These are phyloP conservation scores for Melanophora roralis DNA, from an alignment of 2,888 invertebrate genomes.

Conservation along the genomic window DNA sequence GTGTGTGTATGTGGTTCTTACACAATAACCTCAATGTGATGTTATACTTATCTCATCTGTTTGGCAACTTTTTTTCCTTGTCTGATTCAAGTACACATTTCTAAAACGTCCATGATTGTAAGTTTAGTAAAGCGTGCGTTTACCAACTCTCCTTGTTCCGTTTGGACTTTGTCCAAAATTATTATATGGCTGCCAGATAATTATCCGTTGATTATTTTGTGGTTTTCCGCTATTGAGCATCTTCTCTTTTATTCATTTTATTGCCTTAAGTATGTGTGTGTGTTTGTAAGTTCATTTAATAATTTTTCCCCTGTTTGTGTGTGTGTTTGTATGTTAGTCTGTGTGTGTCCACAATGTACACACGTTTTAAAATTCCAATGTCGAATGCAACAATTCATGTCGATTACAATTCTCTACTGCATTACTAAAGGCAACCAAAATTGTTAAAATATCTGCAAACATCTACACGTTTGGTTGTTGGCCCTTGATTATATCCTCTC, in stretches of 20 bases:
- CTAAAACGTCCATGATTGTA: conserved; percentile 33
- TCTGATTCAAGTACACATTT: neutral
- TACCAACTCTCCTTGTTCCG: conserved; percentile 42
- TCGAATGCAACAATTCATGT: conserved; percentile 60
- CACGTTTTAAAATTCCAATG: conserved; percentile 49
- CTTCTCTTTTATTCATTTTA: conserved; percentile 61
- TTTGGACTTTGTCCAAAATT: conserved; percentile 61
- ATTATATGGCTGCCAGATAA: conserved; percentile 70
- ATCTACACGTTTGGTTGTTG: conserved; percentile 5
- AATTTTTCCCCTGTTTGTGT: neutral
- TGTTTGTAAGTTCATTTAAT: neutral
- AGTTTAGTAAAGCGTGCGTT: conserved; percentile 28
- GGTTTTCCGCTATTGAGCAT: conserved; percentile 72
- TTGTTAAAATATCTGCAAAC: conserved; percentile 31
- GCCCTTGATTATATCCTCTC: conserved; percentile 28
- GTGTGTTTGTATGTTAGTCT: neutral
- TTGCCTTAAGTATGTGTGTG: conserved; percentile 12
- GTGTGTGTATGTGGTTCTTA: neutral
- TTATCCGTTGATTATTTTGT: conserved; percentile 75
- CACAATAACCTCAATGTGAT: conserved; percentile 22
- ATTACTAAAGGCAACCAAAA: conserved; percentile 54
- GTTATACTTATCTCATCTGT: conserved; percentile 25
- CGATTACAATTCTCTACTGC: conserved; percentile 57
- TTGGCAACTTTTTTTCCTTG: neutral
- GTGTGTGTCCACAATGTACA: conserved; percentile 23